Evolutionary conservation across 2,888 invertebrate species (phyloP).

Genomic region (Andricus curvator): DNA sequence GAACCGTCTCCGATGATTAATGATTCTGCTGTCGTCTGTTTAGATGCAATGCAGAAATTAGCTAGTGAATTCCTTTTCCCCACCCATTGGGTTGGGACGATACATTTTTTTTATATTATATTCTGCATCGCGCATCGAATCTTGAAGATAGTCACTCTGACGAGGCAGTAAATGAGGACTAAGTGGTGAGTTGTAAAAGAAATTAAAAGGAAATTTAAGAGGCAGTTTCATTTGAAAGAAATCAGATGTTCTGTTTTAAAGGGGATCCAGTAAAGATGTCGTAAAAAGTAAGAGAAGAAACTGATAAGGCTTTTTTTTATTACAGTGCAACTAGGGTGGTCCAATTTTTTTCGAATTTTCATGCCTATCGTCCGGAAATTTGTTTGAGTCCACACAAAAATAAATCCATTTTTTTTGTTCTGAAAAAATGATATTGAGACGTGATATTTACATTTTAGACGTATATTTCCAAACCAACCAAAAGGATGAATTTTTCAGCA

Average conservation of each 20-base stretch:
- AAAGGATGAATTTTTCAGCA: too few relatives aligned
- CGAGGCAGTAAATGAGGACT: slow-evolving; percentile 22
- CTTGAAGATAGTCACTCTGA: slow-evolving; percentile 11
- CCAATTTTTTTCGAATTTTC: too few relatives aligned
- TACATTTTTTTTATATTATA: slow-evolving; percentile 22
- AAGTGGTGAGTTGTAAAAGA: neutral
- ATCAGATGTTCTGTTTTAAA: neutral
- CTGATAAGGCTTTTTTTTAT: neutral
- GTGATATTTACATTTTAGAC: too few relatives aligned
- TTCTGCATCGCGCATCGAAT: neutral
- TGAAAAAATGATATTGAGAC: too few relatives aligned
- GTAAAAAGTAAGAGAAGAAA: neutral
- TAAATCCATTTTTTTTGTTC: too few relatives aligned
- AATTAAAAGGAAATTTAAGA: neutral
- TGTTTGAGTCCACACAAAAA: too few relatives aligned
- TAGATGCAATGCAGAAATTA: slow-evolving; percentile 47
- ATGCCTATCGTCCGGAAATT: too few relatives aligned
- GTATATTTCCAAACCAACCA: too few relatives aligned
- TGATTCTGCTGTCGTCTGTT: slow-evolving; percentile 43
- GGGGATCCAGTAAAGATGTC: neutral
- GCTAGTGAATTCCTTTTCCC: slow-evolving; percentile 45
- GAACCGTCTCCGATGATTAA: slow-evolving; percentile 50
- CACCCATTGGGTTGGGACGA: slow-evolving; percentile 23
- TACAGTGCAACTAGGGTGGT: too few relatives aligned
- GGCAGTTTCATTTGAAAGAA: neutral